Evolutionary conservation across 2,888 invertebrate species (phyloP), one percentile per base, ranked within the genome.

Genomic region (Melanostoma mellinum): DNA sequence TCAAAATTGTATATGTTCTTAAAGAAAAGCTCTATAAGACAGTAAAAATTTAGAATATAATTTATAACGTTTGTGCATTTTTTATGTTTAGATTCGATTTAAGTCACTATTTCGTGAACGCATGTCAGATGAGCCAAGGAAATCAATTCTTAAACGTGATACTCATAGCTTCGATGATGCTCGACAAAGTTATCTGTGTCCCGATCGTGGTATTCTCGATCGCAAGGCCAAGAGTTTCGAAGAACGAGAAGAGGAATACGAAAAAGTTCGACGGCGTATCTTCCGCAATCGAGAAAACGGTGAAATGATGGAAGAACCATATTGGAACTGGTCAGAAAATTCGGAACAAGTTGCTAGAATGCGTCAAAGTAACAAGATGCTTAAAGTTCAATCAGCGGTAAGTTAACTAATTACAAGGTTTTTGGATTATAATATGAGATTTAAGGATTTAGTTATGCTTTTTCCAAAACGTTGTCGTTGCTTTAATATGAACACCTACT

Each of bases 191-290:
- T 91, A 90, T 90, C 91, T 91, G 88, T 93, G 94, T 81, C 94
- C 94, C 0, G 95, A 95, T 88, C 92, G 94, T 85, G 93, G 93
- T 80, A 92, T 93, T 87, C 94, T 95, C 75, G 94, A 93, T 86
- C 92, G 95, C 73, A 93, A 95, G 82, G 95, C 96, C 90, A 96
- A 96, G 89, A 97, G 97, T 86, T 95, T 98, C 88, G 98, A 98
- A 90, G 98, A 98, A 91, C 93, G 98, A 36, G 97, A 97, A 91
- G 95, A 95, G 88, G 96, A 97, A 87, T 98, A 98, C 90, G 96
- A 97, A 89, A 94, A 96, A 88, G 96, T 95, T 61, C 93, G 97
- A 75, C 93, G 95, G 86, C 94, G 98, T 91, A 98, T 98, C 92
- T 98, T 98, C 90, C 86, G 85, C 42, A 89, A 88, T 86, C 89